Base-by-base conservation (phyloP, 2,797 vertebrate genomes). In the Sebastes reedi region DNA sequence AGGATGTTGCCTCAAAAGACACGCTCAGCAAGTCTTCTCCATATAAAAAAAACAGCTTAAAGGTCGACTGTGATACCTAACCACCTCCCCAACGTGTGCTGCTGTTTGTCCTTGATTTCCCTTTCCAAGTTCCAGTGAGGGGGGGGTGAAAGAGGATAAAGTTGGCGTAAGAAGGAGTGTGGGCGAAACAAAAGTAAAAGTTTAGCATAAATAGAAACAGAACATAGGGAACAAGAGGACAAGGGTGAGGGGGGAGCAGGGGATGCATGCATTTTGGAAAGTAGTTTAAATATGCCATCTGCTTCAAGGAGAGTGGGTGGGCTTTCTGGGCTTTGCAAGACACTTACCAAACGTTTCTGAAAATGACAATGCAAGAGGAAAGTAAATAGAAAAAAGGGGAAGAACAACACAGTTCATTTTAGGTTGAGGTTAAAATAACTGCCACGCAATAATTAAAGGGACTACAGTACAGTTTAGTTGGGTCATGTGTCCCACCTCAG, bases 341-440 rank as follows among this genome's bases (percentile, higher is more conserved):
- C 95, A 99, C 98, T 99, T 99, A 99, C 98, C 98, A 97, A 99
- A 98, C 90, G 97, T 97, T 95, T 99, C 98, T 99, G 98, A 96
- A 93, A 95, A 97, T 97, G 95, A 95, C 89, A 96, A 96, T 94
- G 94, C 90, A 91, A 94, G 83, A 93, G 83, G 74, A 94, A 95
- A 84, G 92, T 94, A 95, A 96, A 93, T 94, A 90, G 76, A 50
- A 92, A 86, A 92, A 92, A 94, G 88, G 92, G 94, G 82, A 88
- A 92, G 87, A 95, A 95, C 86, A 95, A 93, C 90, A 95, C 67
- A 92, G 87, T 88, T 94, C 61, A 92, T 91, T 95, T 95, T 88
- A 94, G 80, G 90, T 82, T 81, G 61, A 86, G 69, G 70, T 80
- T 85, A 50, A 79, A 68, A 73, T 66, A 54, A 75, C 14, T 62